Evolutionary conservation across 1,140 invertebrate genomes (phyloP).

Genomic region (Drosophila varians): DNA sequence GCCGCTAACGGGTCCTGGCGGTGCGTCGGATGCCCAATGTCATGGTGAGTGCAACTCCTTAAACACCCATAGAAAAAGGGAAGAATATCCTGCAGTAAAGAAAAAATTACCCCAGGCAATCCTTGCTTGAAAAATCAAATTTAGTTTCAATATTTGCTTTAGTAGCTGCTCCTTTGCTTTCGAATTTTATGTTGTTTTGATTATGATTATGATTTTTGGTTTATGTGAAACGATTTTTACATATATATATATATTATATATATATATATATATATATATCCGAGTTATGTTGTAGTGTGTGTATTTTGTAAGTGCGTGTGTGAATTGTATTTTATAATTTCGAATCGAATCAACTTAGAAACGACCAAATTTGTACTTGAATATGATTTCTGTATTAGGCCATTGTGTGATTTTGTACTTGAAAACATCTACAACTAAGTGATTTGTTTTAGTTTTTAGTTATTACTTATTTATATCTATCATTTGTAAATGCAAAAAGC

Average conservation of each 20-base stretch:
- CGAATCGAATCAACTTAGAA: background rate
- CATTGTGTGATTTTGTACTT: too few species aligned
- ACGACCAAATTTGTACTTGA: background rate
- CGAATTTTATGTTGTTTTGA: background rate
- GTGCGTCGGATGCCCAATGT: constrained; percentile 53
- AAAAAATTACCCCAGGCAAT: background rate
- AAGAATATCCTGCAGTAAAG: too few species aligned
- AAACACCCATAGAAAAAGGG: background rate
- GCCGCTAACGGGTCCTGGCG: constrained; percentile 25
- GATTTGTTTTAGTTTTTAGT: background rate
- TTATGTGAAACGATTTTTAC: background rate
- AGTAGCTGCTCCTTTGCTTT: background rate
- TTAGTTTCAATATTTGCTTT: background rate
- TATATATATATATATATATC: too few species aligned
- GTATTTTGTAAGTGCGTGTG: background rate
- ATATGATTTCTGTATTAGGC: constrained; percentile 2
- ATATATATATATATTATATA: too few species aligned
- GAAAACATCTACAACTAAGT: too few species aligned
- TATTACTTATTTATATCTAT: background rate
- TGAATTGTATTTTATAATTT: background rate
- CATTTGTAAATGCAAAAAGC: background rate
- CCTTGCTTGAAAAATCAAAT: background rate
- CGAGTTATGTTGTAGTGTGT: background rate
- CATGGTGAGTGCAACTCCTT: constrained; percentile 59
- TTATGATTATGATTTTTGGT: background rate